phyloP scores from a whole-genome alignment of 2,113 vertebrate genomes.

The Pandion haliaetus region DNA sequence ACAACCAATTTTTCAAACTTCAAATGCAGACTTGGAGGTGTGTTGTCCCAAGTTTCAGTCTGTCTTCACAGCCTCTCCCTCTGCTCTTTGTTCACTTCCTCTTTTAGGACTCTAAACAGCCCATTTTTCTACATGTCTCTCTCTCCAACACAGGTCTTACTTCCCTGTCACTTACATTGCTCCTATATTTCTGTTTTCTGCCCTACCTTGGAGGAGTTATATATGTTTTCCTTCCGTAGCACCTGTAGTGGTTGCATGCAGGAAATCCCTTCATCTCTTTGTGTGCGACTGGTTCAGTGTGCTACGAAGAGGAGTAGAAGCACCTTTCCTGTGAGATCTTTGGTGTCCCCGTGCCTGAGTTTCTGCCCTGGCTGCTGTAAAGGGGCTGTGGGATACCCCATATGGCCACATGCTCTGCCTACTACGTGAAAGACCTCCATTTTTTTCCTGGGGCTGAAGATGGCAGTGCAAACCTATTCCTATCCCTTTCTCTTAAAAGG shows the following conservation, averaged over 20 bases:
- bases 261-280: not conserved
- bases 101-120: not conserved
- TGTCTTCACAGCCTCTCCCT: not conserved
- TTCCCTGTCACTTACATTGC: not conserved
- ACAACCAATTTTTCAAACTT: not conserved
- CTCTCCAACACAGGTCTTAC: not conserved
- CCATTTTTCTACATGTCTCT: not conserved
- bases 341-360: not conserved
- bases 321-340: not conserved
- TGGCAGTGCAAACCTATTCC: not conserved
- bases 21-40: not conserved
- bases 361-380: not conserved
- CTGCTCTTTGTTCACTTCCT: not conserved
- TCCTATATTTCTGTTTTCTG: not conserved
- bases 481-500: not conserved
- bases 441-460: not conserved
- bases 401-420: fast-evolving
- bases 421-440: not conserved
- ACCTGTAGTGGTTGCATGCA: not conserved
- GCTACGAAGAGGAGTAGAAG: not conserved
- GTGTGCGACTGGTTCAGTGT: not conserved
- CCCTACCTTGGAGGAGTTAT: not conserved
- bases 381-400: not conserved
- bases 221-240: fast-evolving
- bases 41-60: not conserved